A percentile compares a stretch with the other conserved stretches of the same genome.
These are phyloP conservation scores for Lepus townsendii DNA, from an alignment of 2,797 vertebrate genomes.

Conservation along the genomic window DNA sequence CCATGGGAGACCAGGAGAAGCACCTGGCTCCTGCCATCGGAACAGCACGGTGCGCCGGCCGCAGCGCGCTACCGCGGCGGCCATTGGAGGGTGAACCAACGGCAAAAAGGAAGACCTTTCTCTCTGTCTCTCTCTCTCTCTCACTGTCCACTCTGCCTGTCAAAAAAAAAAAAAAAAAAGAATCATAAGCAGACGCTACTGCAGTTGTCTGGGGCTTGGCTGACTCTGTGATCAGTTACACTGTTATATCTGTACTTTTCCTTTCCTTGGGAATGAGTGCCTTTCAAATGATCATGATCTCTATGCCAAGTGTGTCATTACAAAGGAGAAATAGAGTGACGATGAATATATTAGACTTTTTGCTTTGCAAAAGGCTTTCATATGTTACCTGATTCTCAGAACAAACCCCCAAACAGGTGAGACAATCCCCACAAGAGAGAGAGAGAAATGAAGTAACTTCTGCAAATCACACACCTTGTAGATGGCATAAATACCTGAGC, in stretches of 20 bases:
- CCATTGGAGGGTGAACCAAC: too few relatives aligned
- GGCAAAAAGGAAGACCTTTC: too few relatives aligned
- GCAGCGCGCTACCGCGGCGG: too few relatives aligned
- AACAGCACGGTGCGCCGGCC: too few relatives aligned
- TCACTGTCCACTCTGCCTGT: too few relatives aligned
- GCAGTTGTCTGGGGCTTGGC: not conserved
- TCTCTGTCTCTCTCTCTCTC: too few relatives aligned
- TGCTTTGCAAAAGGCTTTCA: not conserved
- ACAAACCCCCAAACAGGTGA: not conserved
- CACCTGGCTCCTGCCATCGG: too few relatives aligned
- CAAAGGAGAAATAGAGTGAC: too few relatives aligned
- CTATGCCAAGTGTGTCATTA: not conserved
- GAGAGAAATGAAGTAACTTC: not conserved
- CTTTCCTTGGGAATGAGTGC: not conserved
- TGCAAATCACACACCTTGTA: not conserved
- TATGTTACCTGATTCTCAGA: not conserved
- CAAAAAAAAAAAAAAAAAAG: too few relatives aligned
- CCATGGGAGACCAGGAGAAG: too few relatives aligned
- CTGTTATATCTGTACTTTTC: not conserved
- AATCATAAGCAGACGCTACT: not conserved
- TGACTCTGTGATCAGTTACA: not conserved
- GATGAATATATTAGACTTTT: not conserved
- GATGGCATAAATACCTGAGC: not conserved
- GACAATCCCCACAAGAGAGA: not conserved
- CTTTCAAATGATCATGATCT: not conserved